Conservation (phyloP, 1,140 invertebrate genomes). For the Formica selysi region DNA sequence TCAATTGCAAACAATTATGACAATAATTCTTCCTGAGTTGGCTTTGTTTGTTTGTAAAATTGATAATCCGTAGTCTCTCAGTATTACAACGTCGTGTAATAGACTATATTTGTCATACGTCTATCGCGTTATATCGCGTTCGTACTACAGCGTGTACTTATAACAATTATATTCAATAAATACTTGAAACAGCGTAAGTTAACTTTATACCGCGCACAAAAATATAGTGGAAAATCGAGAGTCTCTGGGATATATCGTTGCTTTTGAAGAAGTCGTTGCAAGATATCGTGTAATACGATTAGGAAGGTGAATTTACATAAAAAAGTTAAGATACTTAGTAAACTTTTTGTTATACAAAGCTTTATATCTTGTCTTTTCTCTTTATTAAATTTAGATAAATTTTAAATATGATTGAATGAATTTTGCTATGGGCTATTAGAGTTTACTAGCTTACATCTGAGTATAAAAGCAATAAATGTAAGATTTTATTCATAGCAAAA, state of each 20-base stretch:
- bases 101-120: conserved; percentile 60
- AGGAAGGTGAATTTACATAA: background rate
- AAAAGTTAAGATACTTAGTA: background rate
- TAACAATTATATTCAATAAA: conserved; percentile 57
- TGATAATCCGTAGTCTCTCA: conserved; percentile 55
- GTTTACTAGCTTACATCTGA: background rate
- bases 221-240: conserved; percentile 14
- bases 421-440: conserved; percentile 1
- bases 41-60: conserved; percentile 63
- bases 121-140: conserved; percentile 2
- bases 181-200: conserved; percentile 67
- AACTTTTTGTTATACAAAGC: background rate
- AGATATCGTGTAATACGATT: conserved; percentile 25
- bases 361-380: background rate
- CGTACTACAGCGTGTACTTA: conserved; percentile 70
- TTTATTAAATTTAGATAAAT: background rate
- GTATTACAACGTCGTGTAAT: conserved; percentile 56
- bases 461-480: background rate
- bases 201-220: conserved; percentile 67
- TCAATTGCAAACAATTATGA: conserved; percentile 76
- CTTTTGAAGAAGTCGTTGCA: conserved; percentile 40
- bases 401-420: conserved; percentile 6
- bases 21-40: conserved; percentile 83
- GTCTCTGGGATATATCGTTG: conserved; percentile 17
- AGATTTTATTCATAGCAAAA: conserved; percentile 1